These are phyloP conservation scores for Endotricha flammealis DNA, from an alignment of 2,888 invertebrate species.

Conservation along the genomic window DNA sequence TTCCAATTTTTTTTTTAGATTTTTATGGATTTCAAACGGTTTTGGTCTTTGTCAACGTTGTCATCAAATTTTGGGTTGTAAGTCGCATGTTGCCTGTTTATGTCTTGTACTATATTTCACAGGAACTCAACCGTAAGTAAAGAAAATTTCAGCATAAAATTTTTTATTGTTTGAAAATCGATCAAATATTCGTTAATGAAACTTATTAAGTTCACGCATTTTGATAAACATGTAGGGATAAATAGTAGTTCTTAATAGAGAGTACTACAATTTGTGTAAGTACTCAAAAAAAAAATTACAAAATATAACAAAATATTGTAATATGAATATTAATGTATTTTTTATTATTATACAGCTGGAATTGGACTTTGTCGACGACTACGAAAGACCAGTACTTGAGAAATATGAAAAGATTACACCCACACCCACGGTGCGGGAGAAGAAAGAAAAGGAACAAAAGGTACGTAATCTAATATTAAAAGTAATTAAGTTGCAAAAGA, in stretches of 20 bases:
- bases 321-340: conserved; percentile 8
- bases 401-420: conserved; percentile 81
- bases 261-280: no score
- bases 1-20: no score
- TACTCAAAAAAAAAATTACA: background rate
- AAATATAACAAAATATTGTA: no score
- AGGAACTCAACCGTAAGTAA: conserved; percentile 1
- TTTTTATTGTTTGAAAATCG: no score
- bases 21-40: background rate
- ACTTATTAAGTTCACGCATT: no score
- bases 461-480: conserved; percentile 27
- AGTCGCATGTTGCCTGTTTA: conserved; percentile 58
- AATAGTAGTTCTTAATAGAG: no score
- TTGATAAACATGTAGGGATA: no score
- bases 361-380: conserved; percentile 81
- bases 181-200: no score
- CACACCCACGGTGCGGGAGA: conserved; percentile 60
- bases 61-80: conserved; percentile 30
- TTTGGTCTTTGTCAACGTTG: conserved; percentile 29
- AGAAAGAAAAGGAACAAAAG: conserved; percentile 67
- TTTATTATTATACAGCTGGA: conserved; percentile 47
- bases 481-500: no score
- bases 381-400: conserved; percentile 85
- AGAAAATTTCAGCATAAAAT: background rate
- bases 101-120: conserved; percentile 25